Evolutionary conservation across 2,113 vertebrate genomes (phyloP).

Genomic region (Rana temporaria): DNA sequence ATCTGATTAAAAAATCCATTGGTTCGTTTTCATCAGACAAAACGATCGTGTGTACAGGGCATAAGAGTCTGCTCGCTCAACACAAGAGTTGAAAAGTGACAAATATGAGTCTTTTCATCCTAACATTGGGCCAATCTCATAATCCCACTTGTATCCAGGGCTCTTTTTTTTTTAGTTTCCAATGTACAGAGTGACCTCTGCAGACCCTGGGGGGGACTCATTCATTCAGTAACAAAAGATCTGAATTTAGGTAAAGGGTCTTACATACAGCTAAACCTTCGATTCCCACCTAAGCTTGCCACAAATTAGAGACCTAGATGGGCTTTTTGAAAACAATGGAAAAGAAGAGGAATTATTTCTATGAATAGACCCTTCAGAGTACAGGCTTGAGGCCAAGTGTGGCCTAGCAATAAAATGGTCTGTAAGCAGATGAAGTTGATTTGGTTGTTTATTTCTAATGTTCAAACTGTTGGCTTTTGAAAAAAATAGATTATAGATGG

Average conservation of each 20-base stretch:
- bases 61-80: constrained; percentile 1
- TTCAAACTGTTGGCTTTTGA: no score
- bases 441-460: background rate
- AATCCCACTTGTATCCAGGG: background rate
- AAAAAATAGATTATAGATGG: no score
- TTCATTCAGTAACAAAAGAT: constrained; percentile 31
- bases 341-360: background rate
- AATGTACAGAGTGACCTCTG: background rate
- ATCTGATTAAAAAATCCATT: no score
- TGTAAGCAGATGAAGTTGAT: background rate
- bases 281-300: constrained; percentile 4
- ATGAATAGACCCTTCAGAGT: background rate
- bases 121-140: background rate
- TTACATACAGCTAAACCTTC: background rate
- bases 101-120: background rate
- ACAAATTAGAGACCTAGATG: constrained; percentile 18
- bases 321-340: background rate
- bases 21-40: no score
- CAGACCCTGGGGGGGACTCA: background rate
- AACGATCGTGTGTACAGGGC: no score
- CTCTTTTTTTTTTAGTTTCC: constrained; percentile 20
- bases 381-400: background rate
- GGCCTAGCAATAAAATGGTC: background rate
- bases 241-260: background rate
- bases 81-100: background rate